Conservation (phyloP, 1,140 invertebrate genomes). For the Acyrthosiphon pisum region DNA sequence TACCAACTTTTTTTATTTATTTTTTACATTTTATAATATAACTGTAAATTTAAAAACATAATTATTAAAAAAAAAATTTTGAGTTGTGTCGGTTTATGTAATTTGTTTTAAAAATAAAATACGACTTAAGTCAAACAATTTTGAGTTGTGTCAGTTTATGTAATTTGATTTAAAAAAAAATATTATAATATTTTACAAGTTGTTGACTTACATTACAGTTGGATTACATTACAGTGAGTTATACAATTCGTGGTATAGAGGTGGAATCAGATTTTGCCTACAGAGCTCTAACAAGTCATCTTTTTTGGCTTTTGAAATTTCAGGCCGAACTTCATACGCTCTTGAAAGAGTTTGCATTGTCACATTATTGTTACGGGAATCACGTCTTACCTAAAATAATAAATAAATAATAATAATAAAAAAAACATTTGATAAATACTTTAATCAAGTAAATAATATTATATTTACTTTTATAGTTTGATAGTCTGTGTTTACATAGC, state of each 20-base stretch:
- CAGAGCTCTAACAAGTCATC: slow-evolving; percentile 25
- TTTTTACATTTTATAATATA: slow-evolving; percentile 29
- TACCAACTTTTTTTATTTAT: slow-evolving; percentile 12
- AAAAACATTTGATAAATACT: slow-evolving; percentile 6
- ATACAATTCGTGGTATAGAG: slow-evolving; percentile 30
- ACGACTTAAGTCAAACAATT: no score
- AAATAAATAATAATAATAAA: background rate
- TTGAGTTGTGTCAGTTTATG: slow-evolving; percentile 15
- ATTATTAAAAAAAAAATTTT: background rate
- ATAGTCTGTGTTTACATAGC: slow-evolving; percentile 20
- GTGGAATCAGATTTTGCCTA: slow-evolving; percentile 29
- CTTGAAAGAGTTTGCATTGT: slow-evolving; percentile 25
- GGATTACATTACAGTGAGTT: background rate
- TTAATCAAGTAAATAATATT: slow-evolving; percentile 27
- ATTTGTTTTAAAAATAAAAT: background rate
- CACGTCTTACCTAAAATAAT: slow-evolving; percentile 28
- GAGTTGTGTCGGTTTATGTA: no score
- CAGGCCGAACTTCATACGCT: slow-evolving; percentile 19
- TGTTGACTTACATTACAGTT: background rate
- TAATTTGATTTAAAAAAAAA: background rate
- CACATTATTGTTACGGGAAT: background rate
- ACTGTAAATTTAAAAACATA: background rate
- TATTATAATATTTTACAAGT: background rate
- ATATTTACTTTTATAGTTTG: slow-evolving; percentile 32
- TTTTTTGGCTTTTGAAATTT: slow-evolving; percentile 33